phyloP scores from a whole-genome alignment of 2,797 vertebrate genomes.

The Chanos chanos region DNA sequence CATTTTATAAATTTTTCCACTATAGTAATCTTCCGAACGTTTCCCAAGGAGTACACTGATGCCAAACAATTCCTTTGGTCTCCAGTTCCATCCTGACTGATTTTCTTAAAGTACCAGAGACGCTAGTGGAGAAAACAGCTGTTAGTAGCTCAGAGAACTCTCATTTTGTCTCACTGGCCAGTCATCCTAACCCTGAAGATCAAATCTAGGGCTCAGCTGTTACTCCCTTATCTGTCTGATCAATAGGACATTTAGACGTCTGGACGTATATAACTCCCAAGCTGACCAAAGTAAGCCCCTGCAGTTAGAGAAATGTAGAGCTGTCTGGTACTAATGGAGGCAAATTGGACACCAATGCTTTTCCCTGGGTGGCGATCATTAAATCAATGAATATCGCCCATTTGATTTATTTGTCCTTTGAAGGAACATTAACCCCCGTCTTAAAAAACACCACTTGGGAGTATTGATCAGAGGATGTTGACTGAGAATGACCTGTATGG shows the following conservation, averaged over 20 bases:
- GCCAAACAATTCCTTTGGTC: no score
- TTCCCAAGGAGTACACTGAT: no score
- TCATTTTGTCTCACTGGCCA: no score
- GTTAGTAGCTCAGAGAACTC: no score
- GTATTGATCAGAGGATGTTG: no score
- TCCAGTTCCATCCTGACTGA: no score
- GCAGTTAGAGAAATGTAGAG: slow-evolving; percentile 21
- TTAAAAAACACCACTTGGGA: background rate
- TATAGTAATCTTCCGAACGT: no score
- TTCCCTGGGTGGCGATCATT: slow-evolving; percentile 14
- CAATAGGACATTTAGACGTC: slow-evolving; percentile 19
- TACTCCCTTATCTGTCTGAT: background rate
- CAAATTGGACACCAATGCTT: background rate
- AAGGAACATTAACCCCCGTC: slow-evolving; percentile 3
- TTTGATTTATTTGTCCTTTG: slow-evolving; percentile 20
- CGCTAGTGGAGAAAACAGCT: no score
- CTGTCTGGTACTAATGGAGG: slow-evolving; percentile 9
- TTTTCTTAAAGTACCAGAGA: no score
- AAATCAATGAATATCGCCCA: slow-evolving; percentile 5
- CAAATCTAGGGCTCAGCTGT: background rate
- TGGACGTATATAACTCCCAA: slow-evolving; percentile 1
- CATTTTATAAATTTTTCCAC: no score
- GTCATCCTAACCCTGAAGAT: no score
- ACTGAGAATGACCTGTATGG: no score
- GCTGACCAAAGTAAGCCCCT: slow-evolving; percentile 1